These are phyloP conservation scores for Xylophagus ater DNA, from an alignment of 2,888 invertebrate species.

Conservation along the genomic window DNA sequence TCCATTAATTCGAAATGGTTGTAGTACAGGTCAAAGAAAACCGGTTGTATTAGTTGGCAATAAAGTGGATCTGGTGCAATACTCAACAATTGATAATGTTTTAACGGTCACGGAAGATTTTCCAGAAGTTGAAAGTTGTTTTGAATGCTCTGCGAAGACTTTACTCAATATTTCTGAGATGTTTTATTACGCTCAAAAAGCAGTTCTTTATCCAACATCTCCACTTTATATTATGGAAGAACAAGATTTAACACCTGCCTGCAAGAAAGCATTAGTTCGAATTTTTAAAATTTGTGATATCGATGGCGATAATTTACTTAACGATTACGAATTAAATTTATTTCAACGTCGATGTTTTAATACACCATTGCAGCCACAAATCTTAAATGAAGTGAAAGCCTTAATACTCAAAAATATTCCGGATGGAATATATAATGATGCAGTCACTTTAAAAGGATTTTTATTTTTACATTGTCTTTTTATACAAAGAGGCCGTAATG, in stretches of 20 bases:
- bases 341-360: constrained; percentile 97
- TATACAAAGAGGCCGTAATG: constrained; percentile 95
- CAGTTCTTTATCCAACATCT: constrained; percentile 93
- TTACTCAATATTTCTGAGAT: constrained; percentile 98
- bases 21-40: constrained; percentile 55
- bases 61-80: constrained; percentile 88
- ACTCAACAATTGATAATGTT: constrained; percentile 83
- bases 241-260: constrained; percentile 88
- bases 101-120: constrained; percentile 95
- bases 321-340: constrained; percentile 90
- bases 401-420: constrained; percentile 85
- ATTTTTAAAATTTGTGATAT: constrained; percentile 98
- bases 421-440: constrained; percentile 84
- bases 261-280: constrained; percentile 83
- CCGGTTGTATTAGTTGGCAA: constrained; percentile 97
- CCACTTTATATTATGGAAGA: constrained; percentile 93
- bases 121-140: constrained; percentile 96
- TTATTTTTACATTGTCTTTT: constrained; percentile 93
- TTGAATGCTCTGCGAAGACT: constrained; percentile 97
- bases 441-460: constrained; percentile 91
- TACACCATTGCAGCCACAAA: constrained; percentile 90
- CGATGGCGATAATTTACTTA: constrained; percentile 92
- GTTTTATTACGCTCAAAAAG: constrained; percentile 99
- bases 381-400: constrained; percentile 85
- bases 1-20: constrained; percentile 72